Percentiles rank a stretch among this genome's conserved stretches.
Evolutionary conservation across 2,797 vertebrate species (phyloP).

Genomic region (Erpetoichthys calabaricus): DNA sequence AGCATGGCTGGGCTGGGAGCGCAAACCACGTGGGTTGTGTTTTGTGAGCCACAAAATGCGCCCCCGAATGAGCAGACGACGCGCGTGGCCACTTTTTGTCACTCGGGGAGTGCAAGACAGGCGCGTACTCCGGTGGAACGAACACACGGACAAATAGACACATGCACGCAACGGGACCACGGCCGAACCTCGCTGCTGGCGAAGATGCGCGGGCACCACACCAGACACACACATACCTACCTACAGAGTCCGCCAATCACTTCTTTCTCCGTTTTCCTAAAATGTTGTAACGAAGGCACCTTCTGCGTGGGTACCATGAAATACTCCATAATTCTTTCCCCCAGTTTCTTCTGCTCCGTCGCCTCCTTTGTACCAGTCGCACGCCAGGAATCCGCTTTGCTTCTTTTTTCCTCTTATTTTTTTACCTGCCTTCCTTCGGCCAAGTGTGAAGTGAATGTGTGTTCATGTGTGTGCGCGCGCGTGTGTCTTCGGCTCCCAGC

Average conservation of each 20-base stretch:
- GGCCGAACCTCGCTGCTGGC: constrained; percentile 25
- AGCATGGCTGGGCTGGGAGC: constrained; percentile 58
- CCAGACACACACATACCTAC: constrained; percentile 57
- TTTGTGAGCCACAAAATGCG: constrained; percentile 59
- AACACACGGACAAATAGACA: constrained; percentile 17
- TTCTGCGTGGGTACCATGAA: constrained; percentile 96
- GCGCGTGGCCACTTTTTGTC: constrained; percentile 10
- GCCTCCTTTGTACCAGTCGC: constrained; percentile 10
- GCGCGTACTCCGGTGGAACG: constrained; percentile 14
- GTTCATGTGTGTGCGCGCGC: constrained; percentile 25
- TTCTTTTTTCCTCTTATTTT: constrained; percentile 15
- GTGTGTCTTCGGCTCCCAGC: constrained; percentile 65
- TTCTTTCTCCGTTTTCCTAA: constrained; percentile 95
- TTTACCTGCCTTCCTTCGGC: not conserved
- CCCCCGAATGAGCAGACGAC: constrained; percentile 17
- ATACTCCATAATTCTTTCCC: constrained; percentile 83
- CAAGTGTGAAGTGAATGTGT: not conserved
- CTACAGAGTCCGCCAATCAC: constrained; percentile 93
- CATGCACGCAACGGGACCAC: constrained; percentile 1
- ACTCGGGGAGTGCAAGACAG: constrained; percentile 25
- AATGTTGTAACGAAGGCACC: constrained; percentile 89
- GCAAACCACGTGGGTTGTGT: constrained; percentile 83
- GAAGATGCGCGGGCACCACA: constrained; percentile 79
- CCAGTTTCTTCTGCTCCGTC: constrained; percentile 36
- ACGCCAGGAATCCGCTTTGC: not conserved